A percentile compares a stretch with the other conserved stretches of the same genome.
phyloP scores from a whole-genome alignment of 23 tunicate genomes.

The Trididemnum nubilum region DNA sequence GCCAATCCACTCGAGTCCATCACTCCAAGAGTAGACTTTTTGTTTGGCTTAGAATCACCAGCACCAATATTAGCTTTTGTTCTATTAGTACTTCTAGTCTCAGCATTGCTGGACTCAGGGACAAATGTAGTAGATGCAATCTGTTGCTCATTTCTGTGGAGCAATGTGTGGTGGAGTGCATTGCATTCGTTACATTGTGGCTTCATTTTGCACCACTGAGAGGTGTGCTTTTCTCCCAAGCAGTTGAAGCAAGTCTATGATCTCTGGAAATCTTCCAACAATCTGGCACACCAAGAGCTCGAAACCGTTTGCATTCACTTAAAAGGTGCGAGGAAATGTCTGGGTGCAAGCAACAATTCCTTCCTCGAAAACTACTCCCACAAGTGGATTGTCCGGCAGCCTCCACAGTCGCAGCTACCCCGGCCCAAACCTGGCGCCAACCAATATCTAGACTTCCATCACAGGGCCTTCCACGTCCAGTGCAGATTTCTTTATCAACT shows the following conservation, averaged over 20 bases:
- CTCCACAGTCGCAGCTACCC: not conserved
- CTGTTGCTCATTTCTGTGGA: not conserved
- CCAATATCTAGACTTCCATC: too few relatives aligned
- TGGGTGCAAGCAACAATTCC: not conserved
- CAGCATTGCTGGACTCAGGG: not conserved
- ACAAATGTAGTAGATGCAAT: not conserved
- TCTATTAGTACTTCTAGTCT: not conserved
- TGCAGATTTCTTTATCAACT: not conserved
- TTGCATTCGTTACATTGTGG: not conserved
- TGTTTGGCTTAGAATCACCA: too few relatives aligned
- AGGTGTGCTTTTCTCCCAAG: not conserved
- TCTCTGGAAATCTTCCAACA: not conserved
- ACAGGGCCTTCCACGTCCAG: too few relatives aligned
- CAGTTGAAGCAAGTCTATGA: not conserved
- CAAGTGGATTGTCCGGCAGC: too few relatives aligned
- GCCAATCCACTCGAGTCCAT: not conserved
- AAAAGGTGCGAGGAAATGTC: not conserved
- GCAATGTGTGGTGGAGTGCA: slow-evolving; percentile 2
- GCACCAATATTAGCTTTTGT: not conserved
- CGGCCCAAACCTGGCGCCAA: not conserved
- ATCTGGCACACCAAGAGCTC: not conserved
- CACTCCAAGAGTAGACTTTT: not conserved
- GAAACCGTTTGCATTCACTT: not conserved
- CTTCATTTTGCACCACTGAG: not conserved
- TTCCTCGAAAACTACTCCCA: not conserved